These are phyloP conservation scores for Dynastes grantii DNA, from an alignment of 2,888 invertebrate genomes.

Conservation along the genomic window DNA sequence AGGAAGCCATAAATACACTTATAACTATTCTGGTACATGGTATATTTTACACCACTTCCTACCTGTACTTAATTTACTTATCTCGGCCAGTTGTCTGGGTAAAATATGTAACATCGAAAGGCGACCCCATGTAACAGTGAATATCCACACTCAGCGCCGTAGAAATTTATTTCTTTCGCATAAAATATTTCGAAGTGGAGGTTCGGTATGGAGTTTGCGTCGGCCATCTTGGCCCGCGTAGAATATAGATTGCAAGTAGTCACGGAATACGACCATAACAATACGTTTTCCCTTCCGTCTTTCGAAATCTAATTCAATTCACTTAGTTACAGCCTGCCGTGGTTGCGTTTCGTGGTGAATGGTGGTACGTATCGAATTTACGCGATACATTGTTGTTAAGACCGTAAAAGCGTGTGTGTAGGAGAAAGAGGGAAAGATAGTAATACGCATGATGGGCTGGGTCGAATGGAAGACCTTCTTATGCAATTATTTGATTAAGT, in stretches of 20 bases:
- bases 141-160: background rate
- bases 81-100: conserved; percentile 10
- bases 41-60: conserved; percentile 17
- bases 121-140: conserved; percentile 6
- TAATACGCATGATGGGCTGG: conserved; percentile 32
- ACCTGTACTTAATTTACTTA: conserved; percentile 34
- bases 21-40: background rate
- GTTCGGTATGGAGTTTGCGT: conserved; percentile 26
- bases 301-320: conserved; percentile 52
- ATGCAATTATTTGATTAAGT: conserved; percentile 47
- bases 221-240: conserved; percentile 49
- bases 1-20: background rate
- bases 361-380: conserved; percentile 8
- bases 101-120: conserved; percentile 24
- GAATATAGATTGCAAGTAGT: conserved; percentile 52
- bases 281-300: conserved; percentile 57
- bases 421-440: background rate
- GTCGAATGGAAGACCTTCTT: conserved; percentile 25
- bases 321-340: conserved; percentile 41
- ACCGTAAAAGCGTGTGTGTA: background rate
- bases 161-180: conserved; percentile 43
- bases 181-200: conserved; percentile 35
- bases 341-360: conserved; percentile 30
- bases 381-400: background rate
- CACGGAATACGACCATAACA: conserved; percentile 58